Evolutionary conservation across 2,113 vertebrate species (phyloP).

Genomic region (Oncorhynchus tshawytscha): DNA sequence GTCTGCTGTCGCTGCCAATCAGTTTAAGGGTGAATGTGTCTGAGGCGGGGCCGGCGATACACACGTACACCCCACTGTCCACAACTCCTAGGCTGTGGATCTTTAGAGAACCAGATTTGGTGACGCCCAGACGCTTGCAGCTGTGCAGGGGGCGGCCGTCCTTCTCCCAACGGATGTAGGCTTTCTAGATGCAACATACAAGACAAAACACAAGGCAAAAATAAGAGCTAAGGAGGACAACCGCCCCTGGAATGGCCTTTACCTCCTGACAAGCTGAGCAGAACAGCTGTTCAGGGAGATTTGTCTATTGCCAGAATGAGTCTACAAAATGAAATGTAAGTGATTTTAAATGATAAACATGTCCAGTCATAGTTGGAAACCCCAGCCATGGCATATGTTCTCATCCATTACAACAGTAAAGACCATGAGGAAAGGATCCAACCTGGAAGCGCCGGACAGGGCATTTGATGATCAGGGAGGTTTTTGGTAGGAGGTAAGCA

Average conservation of each 20-base stretch:
- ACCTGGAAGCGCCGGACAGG: constrained; percentile 76
- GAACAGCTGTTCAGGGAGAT: no score
- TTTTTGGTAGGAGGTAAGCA: constrained; percentile 88
- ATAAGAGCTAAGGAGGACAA: no score
- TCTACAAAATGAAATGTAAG: no score
- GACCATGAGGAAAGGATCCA: no score
- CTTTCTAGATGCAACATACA: constrained; percentile 63
- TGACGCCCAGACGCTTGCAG: constrained; percentile 78
- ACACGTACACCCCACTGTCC: constrained; percentile 82
- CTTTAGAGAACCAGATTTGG: constrained; percentile 83
- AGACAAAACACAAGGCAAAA: no score
- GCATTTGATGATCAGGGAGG: constrained; percentile 85
- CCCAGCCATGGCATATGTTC: no score
- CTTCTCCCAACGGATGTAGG: constrained; percentile 86
- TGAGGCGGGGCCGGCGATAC: constrained; percentile 75
- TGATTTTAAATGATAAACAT: no score
- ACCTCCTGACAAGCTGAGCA: no score
- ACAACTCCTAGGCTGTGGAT: constrained; percentile 75
- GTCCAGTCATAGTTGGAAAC: no score
- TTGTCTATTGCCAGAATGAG: no score
- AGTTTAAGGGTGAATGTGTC: constrained; percentile 82
- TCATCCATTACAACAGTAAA: no score
- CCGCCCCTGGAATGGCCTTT: no score
- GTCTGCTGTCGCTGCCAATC: constrained; percentile 78
- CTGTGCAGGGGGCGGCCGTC: constrained; percentile 72